Conservation (phyloP, 2,113 vertebrate species). For the Craseonycteris thonglongyai region DNA sequence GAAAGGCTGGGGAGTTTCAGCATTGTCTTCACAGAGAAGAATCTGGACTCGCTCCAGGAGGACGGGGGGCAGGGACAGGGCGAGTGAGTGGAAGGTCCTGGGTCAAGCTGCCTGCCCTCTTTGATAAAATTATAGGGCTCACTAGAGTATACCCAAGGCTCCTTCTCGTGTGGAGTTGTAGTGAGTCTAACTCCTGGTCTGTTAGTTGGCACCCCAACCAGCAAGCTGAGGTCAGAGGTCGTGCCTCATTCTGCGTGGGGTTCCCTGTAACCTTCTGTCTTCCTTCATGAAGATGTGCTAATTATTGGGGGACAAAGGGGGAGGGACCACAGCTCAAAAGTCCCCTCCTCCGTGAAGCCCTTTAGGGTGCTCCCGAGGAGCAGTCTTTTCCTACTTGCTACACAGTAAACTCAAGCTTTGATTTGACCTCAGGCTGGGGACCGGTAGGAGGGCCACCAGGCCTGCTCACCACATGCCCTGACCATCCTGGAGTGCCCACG, state of each 20-base stretch:
- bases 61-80: not conserved
- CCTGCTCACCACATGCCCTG: accelerated
- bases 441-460: accelerated
- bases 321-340: not conserved
- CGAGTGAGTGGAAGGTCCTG: not conserved
- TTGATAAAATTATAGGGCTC: not conserved
- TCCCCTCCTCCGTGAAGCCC: not conserved
- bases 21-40: not conserved
- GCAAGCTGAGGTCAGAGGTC: not conserved
- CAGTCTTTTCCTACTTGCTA: not conserved
- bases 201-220: not conserved
- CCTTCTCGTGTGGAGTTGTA: not conserved
- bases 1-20: not conserved
- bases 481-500: not conserved
- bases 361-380: not conserved
- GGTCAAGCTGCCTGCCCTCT: not conserved
- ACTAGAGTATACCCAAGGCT: not conserved
- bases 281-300: not conserved
- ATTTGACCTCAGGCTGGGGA: not conserved
- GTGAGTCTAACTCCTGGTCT: not conserved
- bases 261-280: not conserved
- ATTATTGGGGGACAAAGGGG: not conserved
- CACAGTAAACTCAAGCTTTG: not conserved
- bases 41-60: not conserved
- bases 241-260: not conserved